Evolutionary conservation across 2,888 invertebrate species (phyloP).

Genomic region (Acanthococcus lagerstroemiae): DNA sequence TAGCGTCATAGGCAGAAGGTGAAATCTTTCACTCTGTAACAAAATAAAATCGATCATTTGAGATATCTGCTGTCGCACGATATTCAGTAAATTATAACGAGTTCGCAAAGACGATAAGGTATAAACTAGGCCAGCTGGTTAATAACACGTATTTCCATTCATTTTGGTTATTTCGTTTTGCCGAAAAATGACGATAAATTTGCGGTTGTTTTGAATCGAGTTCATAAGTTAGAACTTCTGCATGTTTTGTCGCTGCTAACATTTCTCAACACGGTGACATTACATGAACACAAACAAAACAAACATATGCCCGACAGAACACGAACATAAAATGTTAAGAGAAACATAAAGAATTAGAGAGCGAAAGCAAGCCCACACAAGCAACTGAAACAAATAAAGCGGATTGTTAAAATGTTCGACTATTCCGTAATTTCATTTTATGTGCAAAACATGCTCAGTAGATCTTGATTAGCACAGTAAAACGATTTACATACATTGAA

Average conservation of each 20-base stretch:
- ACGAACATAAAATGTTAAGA: background rate
- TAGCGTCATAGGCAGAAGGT: conserved; percentile 5
- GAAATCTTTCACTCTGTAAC: conserved; percentile 16
- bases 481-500: background rate
- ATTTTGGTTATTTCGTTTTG: background rate
- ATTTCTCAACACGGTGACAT: background rate
- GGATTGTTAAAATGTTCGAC: too few relatives aligned
- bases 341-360: background rate
- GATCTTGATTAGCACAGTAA: background rate
- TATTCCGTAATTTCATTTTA: too few relatives aligned
- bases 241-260: background rate
- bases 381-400: background rate
- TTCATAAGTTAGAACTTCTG: background rate
- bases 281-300: background rate
- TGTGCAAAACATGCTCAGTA: too few relatives aligned
- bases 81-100: too few relatives aligned
- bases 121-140: too few relatives aligned
- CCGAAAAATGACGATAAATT: background rate
- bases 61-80: too few relatives aligned
- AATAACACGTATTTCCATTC: background rate
- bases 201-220: background rate
- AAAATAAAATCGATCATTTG: conserved; percentile 18
- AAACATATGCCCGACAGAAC: background rate
- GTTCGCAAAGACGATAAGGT: too few relatives aligned
- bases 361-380: background rate